Evolutionary conservation across 2,797 vertebrate species (phyloP), one percentile per base, ranked within the genome.

Genomic region (Enteromius trimaculatus): DNA sequence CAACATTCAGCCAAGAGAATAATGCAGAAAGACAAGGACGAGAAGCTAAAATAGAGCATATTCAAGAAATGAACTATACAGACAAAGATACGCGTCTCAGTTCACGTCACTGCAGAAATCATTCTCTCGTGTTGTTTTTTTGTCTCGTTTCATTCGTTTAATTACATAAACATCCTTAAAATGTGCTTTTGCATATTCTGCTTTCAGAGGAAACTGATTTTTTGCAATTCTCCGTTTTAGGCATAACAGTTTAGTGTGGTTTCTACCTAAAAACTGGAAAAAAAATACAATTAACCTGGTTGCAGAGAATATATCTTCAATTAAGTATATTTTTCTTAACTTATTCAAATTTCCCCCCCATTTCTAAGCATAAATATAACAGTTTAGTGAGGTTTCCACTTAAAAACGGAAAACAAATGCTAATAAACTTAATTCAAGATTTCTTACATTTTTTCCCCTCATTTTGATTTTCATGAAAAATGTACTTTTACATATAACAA

Each of bases 21-120:
- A 90, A 89, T 87, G 87, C 90, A 91, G 88, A 92, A 86, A 87
- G 92, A 93, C 89, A 84, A 64, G 88, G 91, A 93, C 92, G 88
- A 85, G 89, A 92, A 90, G 71, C 39, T 72, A 64, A 81, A 75
- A 51, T 53, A 82, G 62, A 49, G 77, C 71, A 85, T 81, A 88
- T 86, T 82, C 58, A 76, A 82, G 77, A 90, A 92, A 92, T 92
- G 84, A 90, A 92, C 82, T 84, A 34, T 53, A 86, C 66, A 83
- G 86, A 81, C 49, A 49, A 84, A 77, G 86, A 74, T 78, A 85
- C 83, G 79, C 70, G 60, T 69, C 82, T 86, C 71, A 19, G 84
- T 90, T 91, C 84, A 77, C 85, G 85, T 65, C 13, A 37, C 14
- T 42, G 58, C 44, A 66, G 29, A 65, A 75, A 51, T 51, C 19